Evolutionary conservation across 2,888 invertebrate genomes (phyloP), one percentile per base, ranked within the genome.

Genomic region (Ganaspis brasiliensis): DNA sequence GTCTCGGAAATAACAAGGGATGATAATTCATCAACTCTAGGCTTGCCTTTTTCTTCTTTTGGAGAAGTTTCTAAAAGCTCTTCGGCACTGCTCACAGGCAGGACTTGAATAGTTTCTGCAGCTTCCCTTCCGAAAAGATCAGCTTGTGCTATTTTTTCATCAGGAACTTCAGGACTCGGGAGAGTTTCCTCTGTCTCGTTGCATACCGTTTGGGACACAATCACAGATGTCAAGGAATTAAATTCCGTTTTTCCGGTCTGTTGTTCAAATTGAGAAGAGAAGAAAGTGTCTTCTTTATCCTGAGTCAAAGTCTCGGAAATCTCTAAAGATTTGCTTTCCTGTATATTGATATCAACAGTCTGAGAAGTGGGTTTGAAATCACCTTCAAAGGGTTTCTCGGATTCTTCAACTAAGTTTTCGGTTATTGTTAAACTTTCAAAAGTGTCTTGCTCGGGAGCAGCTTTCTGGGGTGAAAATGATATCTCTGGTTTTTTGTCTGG

Each of bases 401-500:
- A 92, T 67, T 93, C 92, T 80, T 92, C 91, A 24, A 88, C 79
- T 31, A 90, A 74, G 84, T 89, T 92, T 88, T 95, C 93, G 14
- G 91, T 92, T 12, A 95, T 89, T 76, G 93, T 92, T 52, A 95
- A 82, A 85, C 94, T 92, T 87, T 93, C 93, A 73, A 92, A 91
- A 37, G 92, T 90, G 73, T 93, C 92, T 83, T 92, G 92, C 35
- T 87, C 92, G 72, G 91, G 82, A 61, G 88, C 85, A 12, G 94
- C 94, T 61, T 86, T 90, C 72, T 91, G 91, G 21, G 92, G 92
- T 52, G 86, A 84, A 14, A 86, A 84, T 19, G 84, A 83, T 2
- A 85, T 61, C 1, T 67, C 37, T 49, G 77, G 70, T 19, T 84
- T 87, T 12, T 83, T 84, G 3, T 76, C 70, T 70, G 87, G 83